Evolutionary conservation across 2,113 vertebrate genomes (phyloP), one percentile per base, ranked within the genome.

Genomic region (Rhombomys opimus): DNA sequence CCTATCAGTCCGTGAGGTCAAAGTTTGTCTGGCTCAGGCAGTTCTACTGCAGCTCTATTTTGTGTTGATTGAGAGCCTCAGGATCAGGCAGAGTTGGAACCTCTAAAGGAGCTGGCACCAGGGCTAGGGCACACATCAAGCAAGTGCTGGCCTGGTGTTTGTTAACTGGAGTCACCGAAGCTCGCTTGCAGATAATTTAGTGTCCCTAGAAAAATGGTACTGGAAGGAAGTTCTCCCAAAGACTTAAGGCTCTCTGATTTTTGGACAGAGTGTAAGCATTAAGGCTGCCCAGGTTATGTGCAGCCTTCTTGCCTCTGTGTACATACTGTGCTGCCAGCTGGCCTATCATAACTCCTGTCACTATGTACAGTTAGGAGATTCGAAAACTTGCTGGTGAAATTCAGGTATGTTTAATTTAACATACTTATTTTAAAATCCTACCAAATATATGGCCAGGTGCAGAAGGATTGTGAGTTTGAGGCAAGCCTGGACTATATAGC

Each of bases 391-490:
- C 46, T 78, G 52, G n/a, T 70, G 85, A 90, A 67, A 65, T 73
- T 35, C 27, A 80, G 18, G 17, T 27, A 77, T 89, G 27, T 25
- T 52, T 68, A 41, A 22, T 82, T n/a, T 46, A 67, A 59, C 54
- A 38, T 59, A 54, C 17, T 50, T 41, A 91, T 27, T 72, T 50
- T 41, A 72, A 76, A 85, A 82, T 84, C 25, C 72, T 35, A 72
- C 72, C 18, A 63, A 3, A 68, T 30, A 15, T 75, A 3, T 23
- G 32, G 11, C 65, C 25, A 25, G 32, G 50, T 54, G 1, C 61
- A 85, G 18, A 63, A 67, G 65, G 85, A 32, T 86, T 86, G 82
- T 50, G 85, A 68, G 46, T 70, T 87, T 54, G 67, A 52, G 46
- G 46, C 32, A 23, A 70, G 65, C 85, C 32, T 87, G 65, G 12